phyloP scores from a whole-genome alignment of 2,113 vertebrate species.

The Thamnophis sirtalis region DNA sequence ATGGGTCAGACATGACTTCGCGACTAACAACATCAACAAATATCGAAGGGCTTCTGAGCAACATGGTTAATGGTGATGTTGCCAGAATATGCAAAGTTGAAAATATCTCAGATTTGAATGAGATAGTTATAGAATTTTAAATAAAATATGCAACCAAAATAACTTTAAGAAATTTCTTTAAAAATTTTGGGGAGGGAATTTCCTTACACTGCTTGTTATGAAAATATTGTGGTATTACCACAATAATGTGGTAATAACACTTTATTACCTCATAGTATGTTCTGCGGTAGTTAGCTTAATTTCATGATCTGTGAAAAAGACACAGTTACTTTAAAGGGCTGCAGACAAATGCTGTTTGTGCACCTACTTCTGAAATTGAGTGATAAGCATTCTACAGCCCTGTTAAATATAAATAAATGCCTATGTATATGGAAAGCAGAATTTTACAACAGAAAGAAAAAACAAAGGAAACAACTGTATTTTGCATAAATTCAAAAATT shows the following conservation, averaged over 20 bases:
- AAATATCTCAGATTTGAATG: neutral
- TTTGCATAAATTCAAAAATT: neutral
- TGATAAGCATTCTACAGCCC: neutral
- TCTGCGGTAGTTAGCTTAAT: neutral
- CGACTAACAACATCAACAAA: no score
- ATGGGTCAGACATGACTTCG: no score
- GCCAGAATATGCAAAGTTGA: neutral
- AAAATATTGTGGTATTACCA: neutral
- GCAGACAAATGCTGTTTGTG: neutral
- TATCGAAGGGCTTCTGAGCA: neutral
- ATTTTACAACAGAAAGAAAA: neutral
- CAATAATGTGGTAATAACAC: neutral
- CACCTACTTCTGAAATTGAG: neutral
- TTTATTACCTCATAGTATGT: neutral
- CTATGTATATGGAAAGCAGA: neutral
- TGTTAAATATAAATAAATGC: neutral
- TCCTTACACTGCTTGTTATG: neutral
- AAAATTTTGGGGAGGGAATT: neutral
- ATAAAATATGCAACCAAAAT: neutral
- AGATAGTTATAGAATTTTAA: neutral
- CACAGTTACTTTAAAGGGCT: neutral
- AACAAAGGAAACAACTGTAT: neutral
- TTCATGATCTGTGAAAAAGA: neutral
- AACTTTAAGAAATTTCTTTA: neutral
- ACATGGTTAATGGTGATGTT: neutral